These are phyloP conservation scores for Gorilla gorilla DNA, from an alignment of 2,113 vertebrate genomes.

Conservation along the genomic window DNA sequence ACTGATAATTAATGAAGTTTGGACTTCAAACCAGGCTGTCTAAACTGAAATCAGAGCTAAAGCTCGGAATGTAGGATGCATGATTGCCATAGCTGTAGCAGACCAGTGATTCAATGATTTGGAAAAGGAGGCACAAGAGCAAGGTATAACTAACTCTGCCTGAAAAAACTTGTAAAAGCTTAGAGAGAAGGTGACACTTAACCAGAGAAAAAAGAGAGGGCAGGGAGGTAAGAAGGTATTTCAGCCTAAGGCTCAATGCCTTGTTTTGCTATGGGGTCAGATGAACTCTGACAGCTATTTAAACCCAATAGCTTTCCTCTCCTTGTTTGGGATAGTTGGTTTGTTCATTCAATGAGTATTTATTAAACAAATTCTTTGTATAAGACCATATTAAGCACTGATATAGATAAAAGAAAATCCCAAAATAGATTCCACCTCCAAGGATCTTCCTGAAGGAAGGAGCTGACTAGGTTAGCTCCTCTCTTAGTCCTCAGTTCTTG, in stretches of 20 bases:
- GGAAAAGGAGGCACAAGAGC: not conserved
- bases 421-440: not conserved
- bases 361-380: not conserved
- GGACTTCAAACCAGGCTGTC: not conserved
- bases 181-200: not conserved
- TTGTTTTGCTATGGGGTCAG: not conserved
- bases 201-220: not conserved
- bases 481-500: not conserved
- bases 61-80: not conserved
- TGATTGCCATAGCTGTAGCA: not conserved
- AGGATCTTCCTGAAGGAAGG: not conserved
- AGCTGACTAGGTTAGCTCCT: not conserved
- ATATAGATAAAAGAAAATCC: not conserved
- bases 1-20: not conserved
- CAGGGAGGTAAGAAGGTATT: not conserved
- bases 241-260: not conserved
- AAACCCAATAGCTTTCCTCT: not conserved
- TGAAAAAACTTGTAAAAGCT: not conserved
- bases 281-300: not conserved
- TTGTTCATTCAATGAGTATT: not conserved
- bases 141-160: not conserved
- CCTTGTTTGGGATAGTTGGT: not conserved
- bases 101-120: not conserved
- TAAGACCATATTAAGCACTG: not conserved
- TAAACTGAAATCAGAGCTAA: not conserved